Conservation (phyloP, 1,140 invertebrate species). For the Calliopsis andreniformis region DNA sequence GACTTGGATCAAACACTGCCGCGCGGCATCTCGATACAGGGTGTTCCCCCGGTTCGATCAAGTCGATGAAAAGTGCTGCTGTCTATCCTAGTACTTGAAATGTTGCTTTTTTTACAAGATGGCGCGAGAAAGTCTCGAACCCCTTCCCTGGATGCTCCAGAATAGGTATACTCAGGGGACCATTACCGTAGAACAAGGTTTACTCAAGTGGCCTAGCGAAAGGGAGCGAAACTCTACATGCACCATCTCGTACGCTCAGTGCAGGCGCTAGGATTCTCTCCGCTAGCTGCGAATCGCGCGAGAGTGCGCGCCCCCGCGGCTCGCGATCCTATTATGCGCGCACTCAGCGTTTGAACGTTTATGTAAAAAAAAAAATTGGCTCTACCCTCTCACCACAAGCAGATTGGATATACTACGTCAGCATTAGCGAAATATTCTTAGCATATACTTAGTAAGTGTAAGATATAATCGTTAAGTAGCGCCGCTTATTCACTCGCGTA, state of each 20-base stretch:
- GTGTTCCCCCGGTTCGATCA: slow-evolving; percentile 67
- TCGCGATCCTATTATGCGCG: slow-evolving; percentile 60
- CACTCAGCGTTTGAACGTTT: slow-evolving; percentile 72
- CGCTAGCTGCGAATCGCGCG: slow-evolving; percentile 48
- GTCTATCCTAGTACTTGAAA: slow-evolving; percentile 50
- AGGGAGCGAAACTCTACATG: slow-evolving; percentile 56
- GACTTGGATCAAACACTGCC: slow-evolving; percentile 68
- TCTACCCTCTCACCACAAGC: slow-evolving; percentile 80
- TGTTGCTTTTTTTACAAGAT: slow-evolving; percentile 63
- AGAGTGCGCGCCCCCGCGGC: slow-evolving; percentile 36
- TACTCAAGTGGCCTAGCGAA: slow-evolving; percentile 36
- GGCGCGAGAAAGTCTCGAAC: slow-evolving; percentile 63
- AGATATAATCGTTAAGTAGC: slow-evolving; percentile 51
- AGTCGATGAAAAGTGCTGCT: slow-evolving; percentile 80
- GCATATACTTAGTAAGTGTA: slow-evolving; percentile 63
- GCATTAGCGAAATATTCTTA: slow-evolving; percentile 74
- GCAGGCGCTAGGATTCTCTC: slow-evolving; percentile 51
- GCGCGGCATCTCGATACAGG: neutral
- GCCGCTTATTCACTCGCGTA: slow-evolving; percentile 59
- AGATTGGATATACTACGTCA: slow-evolving; percentile 75
- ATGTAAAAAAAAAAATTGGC: slow-evolving; percentile 69
- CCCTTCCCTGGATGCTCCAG: slow-evolving; percentile 30
- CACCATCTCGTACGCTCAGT: slow-evolving; percentile 53
- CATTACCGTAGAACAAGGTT: too few species aligned
- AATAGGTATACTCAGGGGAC: neutral